These are phyloP conservation scores for Sprattus sprattus DNA, from an alignment of 2,113 vertebrate species.

Conservation along the genomic window DNA sequence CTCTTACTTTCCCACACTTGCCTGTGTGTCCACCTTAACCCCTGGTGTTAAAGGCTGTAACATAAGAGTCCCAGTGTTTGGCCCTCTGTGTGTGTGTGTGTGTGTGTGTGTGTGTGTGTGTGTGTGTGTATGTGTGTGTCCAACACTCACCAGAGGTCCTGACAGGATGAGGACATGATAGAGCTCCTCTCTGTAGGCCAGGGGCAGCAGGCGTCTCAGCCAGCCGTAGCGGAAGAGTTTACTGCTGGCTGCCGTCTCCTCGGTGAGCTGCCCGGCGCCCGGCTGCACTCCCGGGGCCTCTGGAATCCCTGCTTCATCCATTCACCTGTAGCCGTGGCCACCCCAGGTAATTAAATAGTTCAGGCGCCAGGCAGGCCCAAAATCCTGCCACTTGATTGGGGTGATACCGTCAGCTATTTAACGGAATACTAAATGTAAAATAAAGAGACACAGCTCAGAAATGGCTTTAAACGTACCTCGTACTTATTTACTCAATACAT, in stretches of 20 bases:
- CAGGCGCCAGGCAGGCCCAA: too few species aligned
- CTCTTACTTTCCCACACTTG: neutral
- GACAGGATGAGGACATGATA: conserved; percentile 64
- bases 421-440: too few species aligned
- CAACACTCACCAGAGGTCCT: conserved; percentile 62
- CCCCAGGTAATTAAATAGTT: too few species aligned
- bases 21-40: neutral
- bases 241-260: conserved; percentile 49
- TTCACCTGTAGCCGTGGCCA: too few species aligned
- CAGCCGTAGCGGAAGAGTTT: conserved; percentile 58
- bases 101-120: neutral
- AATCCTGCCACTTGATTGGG: too few species aligned
- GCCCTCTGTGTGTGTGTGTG: neutral
- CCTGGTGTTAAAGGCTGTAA: neutral
- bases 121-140: neutral
- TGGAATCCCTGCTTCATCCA: conserved; percentile 61
- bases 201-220: conserved; percentile 59
- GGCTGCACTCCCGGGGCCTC: conserved; percentile 49
- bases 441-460: too few species aligned
- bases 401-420: too few species aligned
- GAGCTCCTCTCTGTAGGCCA: conserved; percentile 72
- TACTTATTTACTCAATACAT: too few species aligned
- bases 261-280: conserved; percentile 48
- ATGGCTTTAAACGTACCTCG: too few species aligned
- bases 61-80: neutral